These are phyloP conservation scores for Osmerus mordax DNA, from an alignment of 2,113 vertebrate genomes.

Conservation along the genomic window DNA sequence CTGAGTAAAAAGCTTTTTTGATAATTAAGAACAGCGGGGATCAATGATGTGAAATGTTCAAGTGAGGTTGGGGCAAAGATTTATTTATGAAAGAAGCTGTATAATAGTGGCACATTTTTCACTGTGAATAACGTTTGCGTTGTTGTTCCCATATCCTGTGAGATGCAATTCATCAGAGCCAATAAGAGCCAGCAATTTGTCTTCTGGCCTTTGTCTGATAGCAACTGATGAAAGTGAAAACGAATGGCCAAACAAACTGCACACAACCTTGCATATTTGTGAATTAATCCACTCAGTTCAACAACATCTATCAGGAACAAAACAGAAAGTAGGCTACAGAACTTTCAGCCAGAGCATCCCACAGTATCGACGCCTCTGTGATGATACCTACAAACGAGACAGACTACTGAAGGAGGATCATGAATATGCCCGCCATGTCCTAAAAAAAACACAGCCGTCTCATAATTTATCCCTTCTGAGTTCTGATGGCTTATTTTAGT, in stretches of 20 bases:
- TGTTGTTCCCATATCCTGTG: constrained; percentile 58
- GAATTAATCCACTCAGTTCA: constrained; percentile 39
- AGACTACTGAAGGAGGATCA: no score
- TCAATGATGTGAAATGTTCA: constrained; percentile 58
- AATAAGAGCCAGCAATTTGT: constrained; percentile 67
- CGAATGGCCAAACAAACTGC: constrained; percentile 49
- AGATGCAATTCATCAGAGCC: constrained; percentile 59
- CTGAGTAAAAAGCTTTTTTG: constrained; percentile 53
- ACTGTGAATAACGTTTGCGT: constrained; percentile 55
- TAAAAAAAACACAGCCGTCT: no score
- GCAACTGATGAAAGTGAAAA: constrained; percentile 62
- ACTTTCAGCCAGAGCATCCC: no score
- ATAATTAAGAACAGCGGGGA: constrained; percentile 59
- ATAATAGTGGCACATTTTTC: constrained; percentile 59
- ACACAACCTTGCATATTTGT: constrained; percentile 43
- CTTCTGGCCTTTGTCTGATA: constrained; percentile 63
- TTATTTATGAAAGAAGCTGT: constrained; percentile 61
- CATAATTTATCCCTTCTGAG: no score
- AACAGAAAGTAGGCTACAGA: constrained; percentile 29
- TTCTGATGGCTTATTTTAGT: no score
- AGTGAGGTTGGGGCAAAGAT: constrained; percentile 42
- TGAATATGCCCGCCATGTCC: no score
- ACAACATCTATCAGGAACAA: constrained; percentile 43
- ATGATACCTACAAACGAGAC: no score
- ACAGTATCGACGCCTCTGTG: no score